These are phyloP conservation scores for Oikopleura vanhoeffeni DNA, from an alignment of 23 tunicate species.

Conservation along the genomic window DNA sequence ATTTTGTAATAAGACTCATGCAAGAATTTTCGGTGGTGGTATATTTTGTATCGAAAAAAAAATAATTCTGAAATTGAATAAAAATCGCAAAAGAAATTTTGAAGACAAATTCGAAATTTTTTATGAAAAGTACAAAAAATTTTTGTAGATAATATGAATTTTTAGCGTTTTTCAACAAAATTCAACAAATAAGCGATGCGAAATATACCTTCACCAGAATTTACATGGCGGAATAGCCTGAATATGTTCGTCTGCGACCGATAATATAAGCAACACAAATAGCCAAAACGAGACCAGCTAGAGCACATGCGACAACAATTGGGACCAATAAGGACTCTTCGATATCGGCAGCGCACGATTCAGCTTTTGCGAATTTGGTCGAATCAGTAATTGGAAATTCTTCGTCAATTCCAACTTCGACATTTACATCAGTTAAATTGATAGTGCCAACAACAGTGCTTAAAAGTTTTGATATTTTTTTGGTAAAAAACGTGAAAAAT, in stretches of 20 bases:
- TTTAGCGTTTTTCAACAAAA: not conserved
- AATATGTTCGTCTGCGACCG: not conserved
- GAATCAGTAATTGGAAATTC: not conserved
- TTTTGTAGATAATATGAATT: not conserved
- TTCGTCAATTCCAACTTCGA: not conserved
- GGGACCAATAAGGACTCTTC: conserved; percentile 11
- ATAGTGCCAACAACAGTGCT: not conserved
- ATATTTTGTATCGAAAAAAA: no score
- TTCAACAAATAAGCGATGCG: no score
- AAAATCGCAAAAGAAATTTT: no score
- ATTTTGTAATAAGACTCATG: no score
- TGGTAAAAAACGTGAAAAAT: no score
- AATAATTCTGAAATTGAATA: no score
- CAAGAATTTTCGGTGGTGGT: no score
- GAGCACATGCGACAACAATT: not conserved
- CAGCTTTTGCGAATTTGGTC: not conserved
- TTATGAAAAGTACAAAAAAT: no score
- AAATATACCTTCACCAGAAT: no score
- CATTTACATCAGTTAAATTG: not conserved
- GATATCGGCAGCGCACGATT: not conserved
- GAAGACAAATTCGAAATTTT: no score
- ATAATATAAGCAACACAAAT: conserved; percentile 15
- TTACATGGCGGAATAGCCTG: not conserved
- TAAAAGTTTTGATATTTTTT: no score
- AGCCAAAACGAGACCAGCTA: not conserved